Base-by-base conservation (phyloP, 2,888 invertebrate genomes). In the Acronicta aceris region DNA sequence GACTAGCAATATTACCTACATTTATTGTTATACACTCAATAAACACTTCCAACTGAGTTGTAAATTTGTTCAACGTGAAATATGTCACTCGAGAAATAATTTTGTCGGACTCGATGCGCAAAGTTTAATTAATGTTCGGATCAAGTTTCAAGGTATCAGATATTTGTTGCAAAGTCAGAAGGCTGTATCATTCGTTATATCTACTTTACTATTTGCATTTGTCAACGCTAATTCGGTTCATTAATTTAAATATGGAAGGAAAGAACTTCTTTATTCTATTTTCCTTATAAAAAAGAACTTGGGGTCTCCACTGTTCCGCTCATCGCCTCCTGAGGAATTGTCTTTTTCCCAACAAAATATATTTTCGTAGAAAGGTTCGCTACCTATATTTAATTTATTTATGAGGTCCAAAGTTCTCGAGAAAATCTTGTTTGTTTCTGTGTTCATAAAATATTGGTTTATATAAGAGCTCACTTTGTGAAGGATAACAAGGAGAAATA, bases 81-180 rank as follows among this genome's bases (percentile, higher is more conserved):
- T 59, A 59, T 50, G 59, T 53, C 25, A 21, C 25, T 30, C 17
- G 50, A 56, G 16, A 59, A 56, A 21, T 54, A 54, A 75, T 71
- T 59, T 62, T 59, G 59, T 53, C n/a, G 42, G 8, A 17, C n/a
- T n/a, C 8, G 33, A 45, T 46, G 59, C 38, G 43, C 41, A 52
- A 60, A 61, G 52, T 59, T 61, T 57, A 71, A 72, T 72, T 74
- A 65, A 70, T 38, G 25, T 53, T 54, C 17, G 25, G 59, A 30
- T 60, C 36, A 58, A 74, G 52, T 70, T 74, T 58, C n/a, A 9
- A 40, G n/a, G 30, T 54, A 51, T 46, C 42, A 41, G 25, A 43
- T 54, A 52, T 53, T 58, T 59, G 53, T 0, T 15, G 33, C 17
- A 16, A 58, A 46, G 41, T 57, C 30, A 51, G 50, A 27, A n/a